A percentile compares a stretch with the other conserved stretches of the same genome.
These are phyloP conservation scores for Thymallus thymallus DNA, from an alignment of 2,113 vertebrate species.

Conservation along the genomic window DNA sequence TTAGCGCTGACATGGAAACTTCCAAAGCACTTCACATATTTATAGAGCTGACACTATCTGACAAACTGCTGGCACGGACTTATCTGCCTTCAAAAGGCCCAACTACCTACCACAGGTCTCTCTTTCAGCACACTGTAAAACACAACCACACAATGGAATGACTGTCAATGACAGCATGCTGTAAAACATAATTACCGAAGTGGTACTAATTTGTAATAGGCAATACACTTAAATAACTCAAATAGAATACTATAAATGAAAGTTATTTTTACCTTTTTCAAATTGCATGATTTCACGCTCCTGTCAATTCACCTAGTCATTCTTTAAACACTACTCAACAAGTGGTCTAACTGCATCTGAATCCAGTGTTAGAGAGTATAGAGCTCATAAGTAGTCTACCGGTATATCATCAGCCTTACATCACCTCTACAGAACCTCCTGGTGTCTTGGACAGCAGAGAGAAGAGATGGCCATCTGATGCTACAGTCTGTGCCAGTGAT, in stretches of 20 bases:
- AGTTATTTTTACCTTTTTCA: too few species aligned
- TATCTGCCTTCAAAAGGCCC: neutral
- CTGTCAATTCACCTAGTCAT: too few species aligned
- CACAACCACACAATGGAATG: neutral
- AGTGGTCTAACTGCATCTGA: too few species aligned
- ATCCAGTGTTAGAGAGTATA: too few species aligned
- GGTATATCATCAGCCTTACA: neutral
- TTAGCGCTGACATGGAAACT: constrained; percentile 62
- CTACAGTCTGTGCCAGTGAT: neutral
- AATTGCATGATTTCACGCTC: too few species aligned
- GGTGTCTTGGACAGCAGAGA: too few species aligned
- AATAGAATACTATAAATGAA: too few species aligned
- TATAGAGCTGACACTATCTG: constrained; percentile 69
- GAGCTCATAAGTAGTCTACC: too few species aligned
- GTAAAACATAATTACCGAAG: neutral
- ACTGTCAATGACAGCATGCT: neutral
- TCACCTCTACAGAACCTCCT: neutral
- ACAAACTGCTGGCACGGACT: constrained; percentile 40
- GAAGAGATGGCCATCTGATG: neutral
- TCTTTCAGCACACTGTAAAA: constrained; percentile 35
- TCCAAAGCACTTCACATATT: constrained; percentile 60
- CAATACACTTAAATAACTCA: too few species aligned
- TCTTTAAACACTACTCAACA: too few species aligned
- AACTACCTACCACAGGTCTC: constrained; percentile 4
- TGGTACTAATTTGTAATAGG: neutral